Conservation (phyloP, 2,888 invertebrate genomes). For the Caenorhabditis japonica region DNA sequence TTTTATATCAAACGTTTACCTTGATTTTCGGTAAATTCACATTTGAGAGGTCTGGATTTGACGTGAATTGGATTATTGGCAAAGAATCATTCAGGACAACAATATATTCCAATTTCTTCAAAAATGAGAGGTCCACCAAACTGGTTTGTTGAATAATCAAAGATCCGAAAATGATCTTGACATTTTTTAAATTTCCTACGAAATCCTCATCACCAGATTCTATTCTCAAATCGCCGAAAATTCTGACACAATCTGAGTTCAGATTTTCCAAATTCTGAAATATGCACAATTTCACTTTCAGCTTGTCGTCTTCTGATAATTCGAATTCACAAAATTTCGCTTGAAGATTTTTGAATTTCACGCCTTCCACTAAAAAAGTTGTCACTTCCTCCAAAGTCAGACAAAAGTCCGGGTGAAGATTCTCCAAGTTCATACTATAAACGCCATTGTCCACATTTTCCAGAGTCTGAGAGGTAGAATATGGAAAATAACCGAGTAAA, state of each 20-base stretch:
- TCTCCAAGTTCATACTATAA: too few species aligned
- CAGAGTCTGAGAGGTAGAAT: too few species aligned
- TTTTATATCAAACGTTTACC: too few species aligned
- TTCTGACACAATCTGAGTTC: not conserved
- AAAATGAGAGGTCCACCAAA: not conserved
- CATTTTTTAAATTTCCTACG: not conserved
- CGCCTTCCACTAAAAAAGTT: too few species aligned
- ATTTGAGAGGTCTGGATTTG: not conserved
- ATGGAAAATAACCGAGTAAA: too few species aligned
- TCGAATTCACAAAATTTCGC: too few species aligned
- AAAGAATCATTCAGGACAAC: not conserved
- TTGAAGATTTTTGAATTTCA: too few species aligned
- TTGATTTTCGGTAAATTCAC: not conserved
- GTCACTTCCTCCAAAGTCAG: too few species aligned
- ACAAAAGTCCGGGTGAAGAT: too few species aligned
- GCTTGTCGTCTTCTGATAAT: not conserved
- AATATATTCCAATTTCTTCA: constrained; percentile 13
- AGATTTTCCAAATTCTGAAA: not conserved
- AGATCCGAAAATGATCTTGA: not conserved
- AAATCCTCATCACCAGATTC: not conserved
- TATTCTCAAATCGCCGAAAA: not conserved
- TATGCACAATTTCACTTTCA: not conserved
- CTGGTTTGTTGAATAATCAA: not conserved
- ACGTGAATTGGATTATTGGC: not conserved
- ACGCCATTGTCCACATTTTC: too few species aligned